Percentiles rank a stretch among this genome's conserved stretches.
phyloP scores from a whole-genome alignment of 2,113 vertebrate species.

The Bombycilla garrulus region DNA sequence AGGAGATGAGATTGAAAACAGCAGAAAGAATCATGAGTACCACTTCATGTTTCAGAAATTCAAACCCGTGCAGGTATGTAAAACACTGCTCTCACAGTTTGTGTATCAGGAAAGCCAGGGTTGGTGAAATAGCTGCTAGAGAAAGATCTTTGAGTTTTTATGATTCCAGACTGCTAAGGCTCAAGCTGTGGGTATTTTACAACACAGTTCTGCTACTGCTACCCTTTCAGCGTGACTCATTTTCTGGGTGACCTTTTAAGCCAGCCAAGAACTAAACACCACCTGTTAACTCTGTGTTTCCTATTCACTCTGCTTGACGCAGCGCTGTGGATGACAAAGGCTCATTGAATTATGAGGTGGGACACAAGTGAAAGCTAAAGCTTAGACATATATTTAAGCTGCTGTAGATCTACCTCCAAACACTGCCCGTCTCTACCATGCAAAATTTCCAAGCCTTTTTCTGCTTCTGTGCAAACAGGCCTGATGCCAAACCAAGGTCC shows the following conservation, averaged over 20 bases:
- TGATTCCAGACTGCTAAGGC: neutral
- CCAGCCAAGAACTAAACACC: conserved; percentile 47
- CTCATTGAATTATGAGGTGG: neutral
- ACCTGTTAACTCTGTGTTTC: conserved; percentile 54
- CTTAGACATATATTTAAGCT: neutral
- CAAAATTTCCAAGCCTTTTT: neutral
- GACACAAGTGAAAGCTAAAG: neutral
- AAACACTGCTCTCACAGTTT: neutral
- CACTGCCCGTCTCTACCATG: neutral
- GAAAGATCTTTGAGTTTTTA: neutral
- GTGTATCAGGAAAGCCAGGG: neutral
- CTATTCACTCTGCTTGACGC: neutral
- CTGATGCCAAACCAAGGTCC: neutral
- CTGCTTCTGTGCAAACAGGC: neutral
- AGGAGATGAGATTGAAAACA: neutral
- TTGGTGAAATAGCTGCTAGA: neutral
- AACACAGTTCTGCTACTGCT: neutral
- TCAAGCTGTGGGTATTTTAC: neutral
- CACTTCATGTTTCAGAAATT: neutral
- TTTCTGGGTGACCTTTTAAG: conserved; percentile 32
- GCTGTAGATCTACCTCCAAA: neutral
- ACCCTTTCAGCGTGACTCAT: conserved; percentile 39
- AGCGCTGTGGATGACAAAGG: neutral
- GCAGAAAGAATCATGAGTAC: neutral
- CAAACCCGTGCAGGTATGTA: neutral